Evolutionary conservation across 2,888 invertebrate genomes (phyloP).

Genomic region (Entomobrya proxima): DNA sequence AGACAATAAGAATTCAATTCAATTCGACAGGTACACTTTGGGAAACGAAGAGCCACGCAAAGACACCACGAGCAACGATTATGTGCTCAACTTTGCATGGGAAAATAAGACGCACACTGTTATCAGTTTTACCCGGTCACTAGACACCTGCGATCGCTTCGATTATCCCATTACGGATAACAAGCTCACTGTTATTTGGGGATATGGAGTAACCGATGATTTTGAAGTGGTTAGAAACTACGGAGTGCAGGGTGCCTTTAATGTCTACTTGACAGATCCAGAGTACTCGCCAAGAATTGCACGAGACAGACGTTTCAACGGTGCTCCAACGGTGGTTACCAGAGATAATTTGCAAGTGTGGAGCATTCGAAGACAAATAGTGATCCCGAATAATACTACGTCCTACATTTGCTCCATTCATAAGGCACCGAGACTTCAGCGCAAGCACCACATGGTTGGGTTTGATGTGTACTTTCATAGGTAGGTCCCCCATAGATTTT

Average conservation of each 20-base stretch:
- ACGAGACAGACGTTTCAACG: background rate
- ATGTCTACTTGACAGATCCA: background rate
- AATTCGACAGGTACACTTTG: background rate
- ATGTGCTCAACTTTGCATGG: background rate
- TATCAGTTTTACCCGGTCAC: background rate
- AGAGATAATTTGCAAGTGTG: background rate
- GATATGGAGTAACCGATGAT: background rate
- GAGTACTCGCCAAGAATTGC: slow-evolving; percentile 9
- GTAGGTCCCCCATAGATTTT: too few species aligned
- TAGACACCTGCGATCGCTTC: background rate
- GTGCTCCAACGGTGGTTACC: background rate
- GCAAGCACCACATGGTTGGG: slow-evolving; percentile 25
- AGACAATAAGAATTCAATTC: background rate
- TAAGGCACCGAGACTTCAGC: background rate
- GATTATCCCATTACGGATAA: slow-evolving; percentile 2
- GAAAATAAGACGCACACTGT: slow-evolving; percentile 7
- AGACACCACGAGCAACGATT: background rate
- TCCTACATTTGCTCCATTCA: slow-evolving; percentile 24
- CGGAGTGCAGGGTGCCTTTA: background rate
- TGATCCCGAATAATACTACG: background rate
- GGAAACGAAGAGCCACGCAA: background rate
- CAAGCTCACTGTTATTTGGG: background rate
- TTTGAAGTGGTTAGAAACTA: background rate
- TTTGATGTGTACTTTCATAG: background rate
- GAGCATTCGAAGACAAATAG: background rate